Evolutionary conservation across 1,140 invertebrate species (phyloP), one percentile per base, ranked within the genome.

Genomic region (Drosophila tristis): DNA sequence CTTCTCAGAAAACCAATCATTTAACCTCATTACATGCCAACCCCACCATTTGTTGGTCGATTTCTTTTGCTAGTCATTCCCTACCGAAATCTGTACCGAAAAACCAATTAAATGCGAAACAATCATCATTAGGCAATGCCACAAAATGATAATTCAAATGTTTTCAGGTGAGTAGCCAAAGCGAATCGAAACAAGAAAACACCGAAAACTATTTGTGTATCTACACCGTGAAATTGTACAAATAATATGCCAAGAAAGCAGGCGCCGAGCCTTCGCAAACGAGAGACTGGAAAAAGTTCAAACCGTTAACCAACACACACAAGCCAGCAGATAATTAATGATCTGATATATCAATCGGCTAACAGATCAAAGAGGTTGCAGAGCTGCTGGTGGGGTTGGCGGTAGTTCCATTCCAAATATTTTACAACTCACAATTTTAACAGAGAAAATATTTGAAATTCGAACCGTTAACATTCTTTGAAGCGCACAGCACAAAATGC

Each of bases 241-340:
- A 89, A 87, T 89, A 89, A 77, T 80, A 64, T 67, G 67, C 54
- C 79, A 82, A 79, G 84, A 87, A 87, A 87, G 84, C 82, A 79
- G 82, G 82, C 82, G 82, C 79, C 78, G 82, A 84, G 82, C 79
- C 78, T 54, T 43, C 2, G 48, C 25, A 16, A 26, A 48, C 15
- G 31, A 51, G 49, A 66, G 62, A 76, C 67, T 67, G 63, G 56
- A 54, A 80, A 75, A 65, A 60, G 26, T 44, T 60, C n/a, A 23
- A 64, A 50, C 47, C 53, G 49, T 48, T 65, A 35, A 35, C 31
- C 2, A 2, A 9, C 2, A 35, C 31, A 35, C 8, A 35, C 8
- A 35, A 5, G 31, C 31, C 31, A 9, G 35, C 11, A 39, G 35
- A 86, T 89, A 76, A 87, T 87, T 87, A 87, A 87, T 87, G 82